Percentiles rank a stretch among this genome's conserved stretches.
These are phyloP conservation scores for Xiphophorus maculatus DNA, from an alignment of 2,113 vertebrate genomes.

Conservation along the genomic window DNA sequence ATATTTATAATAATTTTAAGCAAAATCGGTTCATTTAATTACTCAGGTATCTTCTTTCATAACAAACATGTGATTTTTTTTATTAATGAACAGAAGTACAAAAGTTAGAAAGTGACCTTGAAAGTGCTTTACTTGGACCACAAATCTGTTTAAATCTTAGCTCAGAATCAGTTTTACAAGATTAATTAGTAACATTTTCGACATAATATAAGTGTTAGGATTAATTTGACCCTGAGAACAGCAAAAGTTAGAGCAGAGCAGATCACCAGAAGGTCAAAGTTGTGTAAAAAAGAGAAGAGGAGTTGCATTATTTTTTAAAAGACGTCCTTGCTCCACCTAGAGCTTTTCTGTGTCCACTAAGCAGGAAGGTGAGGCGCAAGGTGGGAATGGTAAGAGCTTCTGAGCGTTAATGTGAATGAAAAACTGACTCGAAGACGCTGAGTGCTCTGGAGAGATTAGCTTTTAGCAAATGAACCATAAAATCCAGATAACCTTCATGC, in stretches of 20 bases:
- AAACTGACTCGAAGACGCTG: constrained; percentile 1
- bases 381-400: neutral
- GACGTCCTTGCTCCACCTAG: constrained; percentile 20
- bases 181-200: neutral
- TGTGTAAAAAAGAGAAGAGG: neutral
- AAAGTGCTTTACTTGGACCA: no score
- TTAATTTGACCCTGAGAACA: neutral
- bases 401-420: neutral
- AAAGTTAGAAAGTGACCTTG: no score
- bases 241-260: neutral
- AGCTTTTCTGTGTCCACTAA: constrained; percentile 47
- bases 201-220: neutral
- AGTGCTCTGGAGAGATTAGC: neutral
- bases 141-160: no score
- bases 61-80: no score
- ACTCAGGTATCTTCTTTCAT: no score
- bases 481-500: constrained; percentile 23
- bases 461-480: constrained; percentile 11
- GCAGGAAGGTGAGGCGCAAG: neutral
- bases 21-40: no score
- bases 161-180: no score
- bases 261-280: constrained; percentile 3
- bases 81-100: no score
- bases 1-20: no score
- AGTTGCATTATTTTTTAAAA: constrained; percentile 37